Base-by-base conservation (phyloP, 2,888 invertebrate species). In the Notodonta dromedarius region DNA sequence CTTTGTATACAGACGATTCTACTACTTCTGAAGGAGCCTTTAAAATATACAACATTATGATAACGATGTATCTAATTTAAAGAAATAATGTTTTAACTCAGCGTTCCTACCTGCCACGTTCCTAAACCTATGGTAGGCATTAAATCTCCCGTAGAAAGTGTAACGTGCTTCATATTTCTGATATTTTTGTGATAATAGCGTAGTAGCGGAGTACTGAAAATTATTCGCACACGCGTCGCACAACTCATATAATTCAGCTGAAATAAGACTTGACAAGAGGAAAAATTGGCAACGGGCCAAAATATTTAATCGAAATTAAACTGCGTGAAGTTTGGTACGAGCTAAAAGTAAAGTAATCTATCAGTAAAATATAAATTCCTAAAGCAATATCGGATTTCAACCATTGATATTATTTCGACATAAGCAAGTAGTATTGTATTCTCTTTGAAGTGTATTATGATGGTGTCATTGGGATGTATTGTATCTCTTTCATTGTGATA, bases 121-220 rank as follows among this genome's bases (percentile, higher is more conserved):
- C 96, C 96, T 73, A 96, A 89, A 39, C 96, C 96, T 56, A 96
- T 84, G 50, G 94, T 91, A n/a, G 96, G 96, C 94, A 96, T 96
- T 70, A 94, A 84, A 79, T 94, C 94, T 48, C 84, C 81, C 4
- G 92, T 90, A 57, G 90, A 88, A 65, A 95, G 83, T 68, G 79
- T 89, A 57, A 94, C 80, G 67, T 79, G 84, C 79, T 91, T 90
- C 94, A 94, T 92, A 53, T 77, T 89, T 74, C 79, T 80, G 11
- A 85, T 77, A 64, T 80, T 83, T 68, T 61, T 81, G 61, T 77
- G 77, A 74, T 82, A 82, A 48, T 65, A 69, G 56, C 76, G 24
- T 54, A 55, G n/a, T 56, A 51, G n/a, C n/a, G 73, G 68, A 69
- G 63, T 58, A 66, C 67, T 78, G 50, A 74, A 79, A 78, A 78